phyloP scores from a whole-genome alignment of 1,140 invertebrate genomes.

The Zaprionus gabonicus region DNA sequence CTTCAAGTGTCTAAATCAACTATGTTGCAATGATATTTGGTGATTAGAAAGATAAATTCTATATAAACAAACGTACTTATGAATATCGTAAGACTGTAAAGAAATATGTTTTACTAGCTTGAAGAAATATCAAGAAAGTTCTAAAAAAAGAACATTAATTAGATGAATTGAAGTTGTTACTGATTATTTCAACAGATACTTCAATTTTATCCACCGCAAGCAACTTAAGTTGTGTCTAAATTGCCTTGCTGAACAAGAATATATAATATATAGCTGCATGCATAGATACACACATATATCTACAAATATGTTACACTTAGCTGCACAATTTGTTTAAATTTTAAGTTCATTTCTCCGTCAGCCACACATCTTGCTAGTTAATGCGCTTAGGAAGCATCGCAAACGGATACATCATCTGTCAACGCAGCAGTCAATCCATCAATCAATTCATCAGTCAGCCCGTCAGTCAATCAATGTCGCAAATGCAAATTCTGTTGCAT shows the following conservation, averaged over 20 bases:
- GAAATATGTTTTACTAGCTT: no score
- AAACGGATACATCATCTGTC: slow-evolving; percentile 12
- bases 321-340: not conserved
- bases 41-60: no score
- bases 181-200: no score
- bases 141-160: no score
- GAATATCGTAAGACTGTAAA: no score
- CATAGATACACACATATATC: not conserved
- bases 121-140: no score
- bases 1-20: no score
- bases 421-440: slow-evolving; percentile 1
- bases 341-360: not conserved
- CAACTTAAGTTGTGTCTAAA: no score
- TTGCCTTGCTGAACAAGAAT: not conserved
- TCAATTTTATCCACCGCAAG: no score
- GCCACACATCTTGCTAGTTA: not conserved
- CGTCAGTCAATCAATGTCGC: slow-evolving; percentile 17
- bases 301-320: not conserved
- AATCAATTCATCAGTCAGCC: not conserved
- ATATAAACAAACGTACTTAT: no score
- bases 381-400: not conserved
- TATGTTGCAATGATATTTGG: no score
- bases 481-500: slow-evolving; percentile 21
- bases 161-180: no score
- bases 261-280: not conserved